Evolutionary conservation across 2,888 invertebrate species (phyloP), one percentile per base, ranked within the genome.

Genomic region (Zelleria hepariella): DNA sequence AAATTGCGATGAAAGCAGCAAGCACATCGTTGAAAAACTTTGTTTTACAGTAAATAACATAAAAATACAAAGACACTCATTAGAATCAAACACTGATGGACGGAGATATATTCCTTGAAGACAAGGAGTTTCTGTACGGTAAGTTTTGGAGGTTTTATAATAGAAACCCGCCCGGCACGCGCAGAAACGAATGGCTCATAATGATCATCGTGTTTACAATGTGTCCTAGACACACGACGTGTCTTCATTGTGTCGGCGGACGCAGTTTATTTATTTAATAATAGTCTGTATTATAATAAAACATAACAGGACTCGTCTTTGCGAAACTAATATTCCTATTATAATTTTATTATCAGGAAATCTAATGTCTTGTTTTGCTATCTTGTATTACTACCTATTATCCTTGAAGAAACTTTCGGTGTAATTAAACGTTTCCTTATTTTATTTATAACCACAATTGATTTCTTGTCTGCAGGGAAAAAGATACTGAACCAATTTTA

Each of bases 121-220:
- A 71, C 67, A 86, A 82, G 69, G 79, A 80, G 64, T 78, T 73
- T 64, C 74, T 84, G 60, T 83, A 82, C 65, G 85, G 86, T 87
- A 82, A 78, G 23, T 52, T 52, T 24, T 42, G 32, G 32, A 42
- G 21, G 8, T 20, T 42, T 51, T 54, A 25, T 25, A 25, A 18
- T 26, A 53, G n/a, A 2, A 23, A 26, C 7, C 3, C 51, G 15
- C 32, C n/a, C 54, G 26, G 51, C 51, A 20, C 15, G 7, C 23
- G 1, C 5, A 4, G 23, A 21, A 8, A 21, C 5, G 21, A 18
- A 21, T 20, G 51, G 15, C 15, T 42, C 32, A 42, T 42, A 10
- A 42, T 42, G 32, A 10, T 42, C 1, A 15, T 42, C 32, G 15
- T 42, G 15, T 15, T 42, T 15, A 42, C 32, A 42, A 42, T 42